Base-by-base conservation (phyloP, 2,888 invertebrate species). In the Plebejus anna region DNA sequence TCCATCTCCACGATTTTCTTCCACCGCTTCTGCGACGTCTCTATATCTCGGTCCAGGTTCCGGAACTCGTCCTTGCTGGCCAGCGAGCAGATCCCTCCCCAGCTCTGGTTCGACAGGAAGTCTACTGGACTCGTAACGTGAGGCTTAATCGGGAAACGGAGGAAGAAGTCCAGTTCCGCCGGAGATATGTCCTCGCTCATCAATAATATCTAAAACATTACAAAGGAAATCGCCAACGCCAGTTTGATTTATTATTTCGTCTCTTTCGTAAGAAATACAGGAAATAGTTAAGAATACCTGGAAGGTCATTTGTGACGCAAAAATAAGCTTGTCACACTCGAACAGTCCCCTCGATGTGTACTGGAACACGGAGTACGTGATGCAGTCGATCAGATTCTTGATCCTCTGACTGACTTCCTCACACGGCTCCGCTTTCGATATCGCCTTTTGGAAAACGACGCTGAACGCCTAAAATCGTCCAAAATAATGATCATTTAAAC, bases 371-470 rank as follows among this genome's bases (percentile, higher is more conserved):
- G 98, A 98, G 88, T 97, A 98, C 57, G 98, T 97, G 83, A 99
- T 99, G 88, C 97, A 97, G 86, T 99, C 98, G 82, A 99, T 99
- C 72, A 99, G 95, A 90, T 98, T 98, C 80, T 95, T 94, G 28
- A 99, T 98, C 82, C 99, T 94, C 78, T 94, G 92, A 55, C 95
- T 94, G 0, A 99, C 97, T 81, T 96, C 96, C 28, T 96, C 96
- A 0, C 97, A 96, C 0, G 97, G 96, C 80, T 97, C 97, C 0
- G 99, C 98, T 85, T 96, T 96, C 71, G 97, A 97, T 84, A 99
- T 98, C 28, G 99, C 99, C 86, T 98, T 98, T 94, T 98, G 98
- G 88, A 99, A 99, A 51, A 99, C 99, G n/a, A 98, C 98, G 89
- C 98, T 98, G 90, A 99, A 99, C 1, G 99, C 98, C 97, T 98